phyloP scores from a whole-genome alignment of 35 echinoderm and acorn worm species.

The Apostichopus japonicus region DNA sequence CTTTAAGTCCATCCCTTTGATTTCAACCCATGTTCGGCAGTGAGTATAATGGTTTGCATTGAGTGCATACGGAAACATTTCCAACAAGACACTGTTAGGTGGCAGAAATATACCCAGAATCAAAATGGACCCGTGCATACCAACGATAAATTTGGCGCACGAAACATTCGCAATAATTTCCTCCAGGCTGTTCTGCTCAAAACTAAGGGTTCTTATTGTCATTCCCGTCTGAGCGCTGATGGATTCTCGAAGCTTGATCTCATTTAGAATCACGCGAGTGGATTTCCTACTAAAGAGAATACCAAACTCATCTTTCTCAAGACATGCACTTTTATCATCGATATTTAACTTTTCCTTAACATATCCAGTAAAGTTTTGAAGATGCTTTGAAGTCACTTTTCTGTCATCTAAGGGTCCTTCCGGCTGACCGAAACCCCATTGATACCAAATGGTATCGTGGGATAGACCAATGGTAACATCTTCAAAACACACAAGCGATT shows the following conservation, averaged over 20 bases:
- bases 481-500: constrained; percentile 73
- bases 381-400: constrained; percentile 51
- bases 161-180: constrained; percentile 59
- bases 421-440: constrained; percentile 79
- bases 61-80: constrained; percentile 86
- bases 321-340: neutral
- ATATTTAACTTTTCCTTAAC: constrained; percentile 47
- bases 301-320: neutral
- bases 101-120: constrained; percentile 77
- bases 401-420: constrained; percentile 63
- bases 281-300: constrained; percentile 65
- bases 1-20: constrained; percentile 66
- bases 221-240: constrained; percentile 48
- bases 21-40: constrained; percentile 62
- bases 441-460: constrained; percentile 79
- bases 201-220: constrained; percentile 46
- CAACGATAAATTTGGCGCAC: constrained; percentile 55
- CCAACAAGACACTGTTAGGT: constrained; percentile 56
- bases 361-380: constrained; percentile 65
- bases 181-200: constrained; percentile 52
- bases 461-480: constrained; percentile 73
- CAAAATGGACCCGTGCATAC: constrained; percentile 76
- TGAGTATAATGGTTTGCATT: constrained; percentile 85
- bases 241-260: constrained; percentile 43
- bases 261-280: constrained; percentile 81